phyloP scores from a whole-genome alignment of 1,140 invertebrate genomes.

The Philopotamus ludificatus region DNA sequence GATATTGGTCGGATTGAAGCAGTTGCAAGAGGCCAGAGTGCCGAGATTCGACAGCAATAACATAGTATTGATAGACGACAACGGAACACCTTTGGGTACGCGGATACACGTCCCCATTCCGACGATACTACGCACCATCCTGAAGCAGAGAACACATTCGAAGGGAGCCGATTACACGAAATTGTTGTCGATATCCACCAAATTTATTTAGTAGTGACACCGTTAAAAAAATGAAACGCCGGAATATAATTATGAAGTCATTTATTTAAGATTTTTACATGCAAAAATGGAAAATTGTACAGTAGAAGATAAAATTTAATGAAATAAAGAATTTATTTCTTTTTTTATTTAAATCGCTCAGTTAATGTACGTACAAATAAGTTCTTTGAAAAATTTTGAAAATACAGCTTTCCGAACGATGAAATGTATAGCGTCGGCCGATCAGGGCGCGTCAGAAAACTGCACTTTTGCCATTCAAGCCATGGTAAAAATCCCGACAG shows the following conservation, averaged over 20 bases:
- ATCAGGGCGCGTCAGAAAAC: constrained; percentile 38
- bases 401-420: constrained; percentile 37
- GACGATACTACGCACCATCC: constrained; percentile 80
- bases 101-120: constrained; percentile 94
- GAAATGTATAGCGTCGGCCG: constrained; percentile 29
- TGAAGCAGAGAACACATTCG: constrained; percentile 76
- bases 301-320: constrained; percentile 43
- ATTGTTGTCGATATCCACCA: constrained; percentile 87
- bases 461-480: constrained; percentile 33
- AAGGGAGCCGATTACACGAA: constrained; percentile 95
- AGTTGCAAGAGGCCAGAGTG: constrained; percentile 77
- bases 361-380: constrained; percentile 40
- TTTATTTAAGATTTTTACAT: constrained; percentile 43
- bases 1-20: constrained; percentile 89
- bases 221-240: constrained; percentile 10
- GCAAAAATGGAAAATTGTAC: constrained; percentile 44
- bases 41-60: constrained; percentile 97
- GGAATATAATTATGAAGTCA: constrained; percentile 40
- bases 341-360: constrained; percentile 40
- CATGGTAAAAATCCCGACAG: constrained; percentile 28
- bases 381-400: constrained; percentile 32
- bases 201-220: constrained; percentile 90
- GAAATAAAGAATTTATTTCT: constrained; percentile 40
- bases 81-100: constrained; percentile 88
- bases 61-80: constrained; percentile 93